Evolutionary conservation across 2,888 invertebrate genomes (phyloP).

Genomic region (Callyntrura guangdongensis): DNA sequence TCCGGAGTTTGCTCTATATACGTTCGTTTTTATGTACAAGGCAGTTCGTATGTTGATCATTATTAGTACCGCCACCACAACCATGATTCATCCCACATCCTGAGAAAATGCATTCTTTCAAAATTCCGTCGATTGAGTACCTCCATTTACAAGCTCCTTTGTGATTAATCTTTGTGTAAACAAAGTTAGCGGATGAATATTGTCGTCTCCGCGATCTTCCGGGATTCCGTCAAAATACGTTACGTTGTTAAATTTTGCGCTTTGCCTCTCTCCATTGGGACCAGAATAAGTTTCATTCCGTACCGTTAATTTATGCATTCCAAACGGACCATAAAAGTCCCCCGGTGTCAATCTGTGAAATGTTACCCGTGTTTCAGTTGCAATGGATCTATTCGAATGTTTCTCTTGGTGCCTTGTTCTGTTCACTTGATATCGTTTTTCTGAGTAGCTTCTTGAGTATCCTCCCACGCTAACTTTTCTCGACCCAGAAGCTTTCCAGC

Average conservation of each 20-base stretch:
- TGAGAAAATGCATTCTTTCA: constrained; percentile 49
- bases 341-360: constrained; percentile 80
- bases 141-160: constrained; percentile 63
- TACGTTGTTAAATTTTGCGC: constrained; percentile 82
- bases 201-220: constrained; percentile 79
- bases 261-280: constrained; percentile 77
- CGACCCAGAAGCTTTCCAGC: constrained; percentile 52
- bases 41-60: not conserved
- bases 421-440: constrained; percentile 82
- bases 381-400: constrained; percentile 79
- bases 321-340: constrained; percentile 74
- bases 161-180: constrained; percentile 51
- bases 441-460: constrained; percentile 82
- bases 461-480: constrained; percentile 80
- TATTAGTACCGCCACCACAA: constrained; percentile 43
- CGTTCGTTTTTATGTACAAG: constrained; percentile 39
- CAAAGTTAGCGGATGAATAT: constrained; percentile 82
- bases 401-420: constrained; percentile 80
- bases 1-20: constrained; percentile 65
- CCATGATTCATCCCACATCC: constrained; percentile 49
- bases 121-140: constrained; percentile 43
- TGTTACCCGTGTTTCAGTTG: constrained; percentile 81
- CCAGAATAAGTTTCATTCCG: constrained; percentile 80
- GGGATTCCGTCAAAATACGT: constrained; percentile 80
- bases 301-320: constrained; percentile 77